A percentile compares a stretch with the other conserved stretches of the same genome.
These are phyloP conservation scores for Suricata suricatta DNA, from an alignment of 2,113 vertebrate genomes.

Conservation along the genomic window DNA sequence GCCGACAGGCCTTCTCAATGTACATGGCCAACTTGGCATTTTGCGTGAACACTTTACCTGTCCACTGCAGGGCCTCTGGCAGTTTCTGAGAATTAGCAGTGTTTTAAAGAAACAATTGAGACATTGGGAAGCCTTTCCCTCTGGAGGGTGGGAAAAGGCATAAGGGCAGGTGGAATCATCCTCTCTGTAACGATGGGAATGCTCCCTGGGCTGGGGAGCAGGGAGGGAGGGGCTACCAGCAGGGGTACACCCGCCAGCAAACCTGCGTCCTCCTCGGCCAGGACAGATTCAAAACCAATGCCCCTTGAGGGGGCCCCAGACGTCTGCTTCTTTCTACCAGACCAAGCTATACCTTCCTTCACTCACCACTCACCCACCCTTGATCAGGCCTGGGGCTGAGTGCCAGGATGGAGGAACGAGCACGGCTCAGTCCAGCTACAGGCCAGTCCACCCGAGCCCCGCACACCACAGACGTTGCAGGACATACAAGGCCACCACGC, in stretches of 20 bases:
- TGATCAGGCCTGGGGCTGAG: background rate
- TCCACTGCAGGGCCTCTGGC: background rate
- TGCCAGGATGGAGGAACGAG: rapidly evolving
- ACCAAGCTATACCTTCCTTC: background rate
- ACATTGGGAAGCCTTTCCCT: background rate
- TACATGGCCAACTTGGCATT: rapidly evolving
- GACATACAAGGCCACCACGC: rapidly evolving
- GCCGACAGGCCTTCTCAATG: background rate
- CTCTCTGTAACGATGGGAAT: background rate
- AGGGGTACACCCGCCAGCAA: background rate
- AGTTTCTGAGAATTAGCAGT: background rate
- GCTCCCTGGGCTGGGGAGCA: too few species aligned
- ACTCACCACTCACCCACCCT: background rate
- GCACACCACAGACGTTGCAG: rapidly evolving
- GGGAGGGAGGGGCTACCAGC: background rate
- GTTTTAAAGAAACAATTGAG: background rate
- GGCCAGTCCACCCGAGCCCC: background rate
- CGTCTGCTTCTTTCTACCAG: background rate
- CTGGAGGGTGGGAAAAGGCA: background rate
- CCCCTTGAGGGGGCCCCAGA: rapidly evolving
- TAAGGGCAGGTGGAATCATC: background rate
- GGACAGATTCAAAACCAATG: background rate
- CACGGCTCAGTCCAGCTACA: background rate
- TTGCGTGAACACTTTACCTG: rapidly evolving
- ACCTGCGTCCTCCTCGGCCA: background rate